phyloP scores from a whole-genome alignment of 2,113 vertebrate genomes.

The Nothobranchius furzeri region DNA sequence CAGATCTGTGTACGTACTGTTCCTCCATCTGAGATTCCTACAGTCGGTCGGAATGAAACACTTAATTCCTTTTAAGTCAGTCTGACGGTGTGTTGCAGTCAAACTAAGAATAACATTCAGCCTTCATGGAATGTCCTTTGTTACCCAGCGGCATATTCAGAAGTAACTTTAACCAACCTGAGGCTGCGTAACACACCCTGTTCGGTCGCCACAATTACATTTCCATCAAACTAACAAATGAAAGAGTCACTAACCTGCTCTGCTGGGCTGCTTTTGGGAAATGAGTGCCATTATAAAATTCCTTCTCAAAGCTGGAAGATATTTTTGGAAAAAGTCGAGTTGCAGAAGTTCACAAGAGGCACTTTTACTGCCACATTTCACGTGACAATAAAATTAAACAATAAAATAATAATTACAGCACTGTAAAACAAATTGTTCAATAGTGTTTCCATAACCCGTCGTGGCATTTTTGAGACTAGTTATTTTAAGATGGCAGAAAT shows the following conservation, averaged over 20 bases:
- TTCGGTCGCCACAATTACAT: constrained; percentile 11
- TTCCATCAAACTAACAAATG: constrained; percentile 36
- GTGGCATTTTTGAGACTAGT: too few species aligned
- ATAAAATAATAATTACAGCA: too few species aligned
- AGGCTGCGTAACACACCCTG: not conserved
- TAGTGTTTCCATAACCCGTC: too few species aligned
- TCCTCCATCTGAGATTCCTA: not conserved
- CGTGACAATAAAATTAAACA: too few species aligned
- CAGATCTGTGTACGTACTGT: constrained; percentile 19
- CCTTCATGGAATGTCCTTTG: too few species aligned
- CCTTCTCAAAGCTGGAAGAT: constrained; percentile 2
- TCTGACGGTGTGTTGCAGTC: not conserved
- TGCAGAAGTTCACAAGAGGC: not conserved
- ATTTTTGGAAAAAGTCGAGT: constrained; percentile 11
- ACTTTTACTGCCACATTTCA: too few species aligned
- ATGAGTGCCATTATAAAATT: constrained; percentile 37
- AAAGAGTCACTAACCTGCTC: constrained; percentile 7
- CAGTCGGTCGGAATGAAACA: constrained; percentile 16
- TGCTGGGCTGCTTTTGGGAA: constrained; percentile 25
- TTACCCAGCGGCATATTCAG: too few species aligned
- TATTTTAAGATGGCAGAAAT: too few species aligned
- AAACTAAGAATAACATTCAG: constrained; percentile 2
- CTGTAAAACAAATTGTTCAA: too few species aligned
- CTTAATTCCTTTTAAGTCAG: constrained; percentile 14
- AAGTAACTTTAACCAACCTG: too few species aligned